Evolutionary conservation across 2,888 invertebrate genomes (phyloP).

Genomic region (Drosophila setosimentum): DNA sequence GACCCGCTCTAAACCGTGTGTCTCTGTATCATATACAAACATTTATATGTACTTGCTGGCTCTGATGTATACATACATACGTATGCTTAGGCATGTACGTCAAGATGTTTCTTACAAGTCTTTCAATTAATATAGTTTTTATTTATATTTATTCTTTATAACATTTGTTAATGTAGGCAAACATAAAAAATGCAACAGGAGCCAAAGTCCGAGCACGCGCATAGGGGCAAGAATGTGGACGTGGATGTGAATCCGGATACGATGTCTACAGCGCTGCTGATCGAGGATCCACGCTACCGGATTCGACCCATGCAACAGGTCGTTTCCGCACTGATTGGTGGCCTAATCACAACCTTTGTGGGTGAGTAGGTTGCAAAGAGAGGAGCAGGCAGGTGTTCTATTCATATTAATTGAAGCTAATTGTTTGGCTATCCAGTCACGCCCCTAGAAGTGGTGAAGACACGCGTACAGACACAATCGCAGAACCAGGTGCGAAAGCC

Average conservation of each 20-base stretch:
- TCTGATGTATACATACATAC: slow-evolving; percentile 1
- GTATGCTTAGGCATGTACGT: slow-evolving; percentile 15
- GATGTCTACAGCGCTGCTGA: slow-evolving; percentile 28
- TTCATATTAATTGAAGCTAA: neutral
- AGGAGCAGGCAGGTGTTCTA: neutral
- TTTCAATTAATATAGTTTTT: neutral
- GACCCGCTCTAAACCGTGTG: slow-evolving; percentile 7
- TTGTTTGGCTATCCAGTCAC: slow-evolving; percentile 90
- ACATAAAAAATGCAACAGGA: slow-evolving; percentile 42
- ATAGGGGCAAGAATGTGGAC: slow-evolving; percentile 3
- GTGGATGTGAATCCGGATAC: slow-evolving; percentile 21
- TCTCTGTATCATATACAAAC: neutral
- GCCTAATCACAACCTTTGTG: slow-evolving; percentile 93
- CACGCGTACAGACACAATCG: slow-evolving; percentile 91
- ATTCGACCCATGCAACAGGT: slow-evolving; percentile 84
- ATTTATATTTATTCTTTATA: neutral
- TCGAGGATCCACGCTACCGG: slow-evolving; percentile 90
- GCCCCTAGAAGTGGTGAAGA: slow-evolving; percentile 98
- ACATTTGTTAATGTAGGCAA: slow-evolving; percentile 9
- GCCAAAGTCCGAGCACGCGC: slow-evolving; percentile 8
- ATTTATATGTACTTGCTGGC: slow-evolving; percentile 1
- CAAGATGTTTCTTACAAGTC: neutral
- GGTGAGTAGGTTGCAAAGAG: slow-evolving; percentile 86
- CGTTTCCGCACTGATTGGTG: slow-evolving; percentile 88
- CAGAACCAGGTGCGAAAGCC: slow-evolving; percentile 88